These are phyloP conservation scores for Acipenser ruthenus DNA, from an alignment of 2,797 vertebrate species.

Conservation along the genomic window DNA sequence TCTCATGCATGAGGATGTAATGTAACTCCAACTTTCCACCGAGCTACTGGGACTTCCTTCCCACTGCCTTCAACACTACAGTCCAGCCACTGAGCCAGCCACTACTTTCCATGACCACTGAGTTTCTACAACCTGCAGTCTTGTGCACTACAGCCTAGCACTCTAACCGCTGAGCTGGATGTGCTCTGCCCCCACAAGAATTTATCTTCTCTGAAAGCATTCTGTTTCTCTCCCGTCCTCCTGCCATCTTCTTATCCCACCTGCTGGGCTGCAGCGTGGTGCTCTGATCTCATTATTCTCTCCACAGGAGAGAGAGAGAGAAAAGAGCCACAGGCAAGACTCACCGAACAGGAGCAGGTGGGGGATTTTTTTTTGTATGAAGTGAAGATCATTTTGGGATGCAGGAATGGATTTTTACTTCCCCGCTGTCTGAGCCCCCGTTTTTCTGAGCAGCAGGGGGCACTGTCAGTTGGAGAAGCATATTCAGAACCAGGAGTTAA, in stretches of 20 bases:
- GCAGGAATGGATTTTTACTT: conserved; percentile 12
- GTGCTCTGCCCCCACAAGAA: not conserved
- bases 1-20: no score
- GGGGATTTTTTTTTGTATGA: conserved; percentile 7
- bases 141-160: not conserved
- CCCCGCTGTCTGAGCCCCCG: conserved; percentile 9
- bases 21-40: no score
- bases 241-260: conserved; percentile 5
- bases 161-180: not conserved
- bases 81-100: not conserved
- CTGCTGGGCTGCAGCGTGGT: conserved; percentile 11
- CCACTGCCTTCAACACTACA: not conserved
- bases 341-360: not conserved
- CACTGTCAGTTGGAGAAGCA: not conserved
- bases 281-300: conserved; percentile 30
- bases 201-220: conserved; percentile 15
- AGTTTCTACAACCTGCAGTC: not conserved
- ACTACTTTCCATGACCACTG: not conserved
- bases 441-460: conserved; percentile 4
- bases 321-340: conserved; percentile 9
- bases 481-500: no score
- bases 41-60: not conserved
- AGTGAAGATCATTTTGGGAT: conserved; percentile 10
- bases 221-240: not conserved
- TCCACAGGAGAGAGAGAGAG: conserved; percentile 13